Evolutionary conservation across 1,140 invertebrate species (phyloP).

Genomic region (Drosophila simulans): DNA sequence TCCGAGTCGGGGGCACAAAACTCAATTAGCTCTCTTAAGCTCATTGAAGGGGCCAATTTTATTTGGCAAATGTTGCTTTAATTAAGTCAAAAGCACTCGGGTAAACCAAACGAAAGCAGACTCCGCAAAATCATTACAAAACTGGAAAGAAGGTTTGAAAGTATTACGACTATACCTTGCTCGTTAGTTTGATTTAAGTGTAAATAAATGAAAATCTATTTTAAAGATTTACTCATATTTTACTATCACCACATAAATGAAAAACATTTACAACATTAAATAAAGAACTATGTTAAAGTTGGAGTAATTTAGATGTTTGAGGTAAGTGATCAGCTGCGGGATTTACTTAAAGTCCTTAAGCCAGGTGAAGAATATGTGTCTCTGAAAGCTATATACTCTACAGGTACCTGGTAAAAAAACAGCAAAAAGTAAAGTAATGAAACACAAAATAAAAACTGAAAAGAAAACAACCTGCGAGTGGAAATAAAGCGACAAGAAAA

Average conservation of each 20-base stretch:
- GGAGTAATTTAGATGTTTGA: neutral
- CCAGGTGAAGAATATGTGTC: slow-evolving; percentile 9
- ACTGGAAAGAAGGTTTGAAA: neutral
- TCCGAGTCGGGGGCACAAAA: slow-evolving; percentile 29
- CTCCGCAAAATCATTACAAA: slow-evolving; percentile 56
- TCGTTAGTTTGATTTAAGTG: neutral
- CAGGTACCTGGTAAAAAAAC: slow-evolving; percentile 4
- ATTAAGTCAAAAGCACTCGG: slow-evolving; percentile 66
- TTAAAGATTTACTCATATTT: too few relatives aligned
- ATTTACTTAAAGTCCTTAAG: neutral
- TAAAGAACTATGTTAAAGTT: too few relatives aligned
- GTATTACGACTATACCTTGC: neutral
- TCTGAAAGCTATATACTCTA: neutral
- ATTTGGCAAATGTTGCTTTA: slow-evolving; percentile 75
- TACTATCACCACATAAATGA: too few relatives aligned
- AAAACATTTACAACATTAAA: too few relatives aligned
- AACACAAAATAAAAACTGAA: slow-evolving; percentile 38
- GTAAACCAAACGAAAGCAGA: slow-evolving; percentile 53
- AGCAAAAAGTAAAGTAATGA: slow-evolving; percentile 1
- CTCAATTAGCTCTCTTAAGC: slow-evolving; percentile 70
- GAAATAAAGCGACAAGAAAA: slow-evolving; percentile 33
- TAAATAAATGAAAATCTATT: neutral
- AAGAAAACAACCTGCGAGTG: slow-evolving; percentile 58
- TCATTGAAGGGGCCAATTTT: slow-evolving; percentile 62
- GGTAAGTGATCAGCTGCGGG: neutral